A percentile compares a stretch with the other conserved stretches of the same genome.
These are phyloP conservation scores for Gouania willdenowi DNA, from an alignment of 2,797 vertebrate genomes.

Conservation along the genomic window DNA sequence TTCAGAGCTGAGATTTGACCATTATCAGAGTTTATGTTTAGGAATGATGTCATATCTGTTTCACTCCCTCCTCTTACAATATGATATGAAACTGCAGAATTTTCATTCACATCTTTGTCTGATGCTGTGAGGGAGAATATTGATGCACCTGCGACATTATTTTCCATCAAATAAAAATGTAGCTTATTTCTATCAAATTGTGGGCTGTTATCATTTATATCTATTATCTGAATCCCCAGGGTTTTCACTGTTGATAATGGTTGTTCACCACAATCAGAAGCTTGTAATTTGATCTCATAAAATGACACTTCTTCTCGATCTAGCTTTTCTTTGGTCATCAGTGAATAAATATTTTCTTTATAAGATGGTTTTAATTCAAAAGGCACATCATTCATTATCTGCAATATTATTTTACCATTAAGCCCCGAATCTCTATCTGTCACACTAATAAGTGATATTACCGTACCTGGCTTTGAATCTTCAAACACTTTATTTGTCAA, in stretches of 20 bases:
- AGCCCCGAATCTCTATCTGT: conserved; percentile 43
- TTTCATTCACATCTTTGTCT: conserved; percentile 53
- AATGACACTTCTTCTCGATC: conserved; percentile 68
- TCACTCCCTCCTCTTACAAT: conserved; percentile 19
- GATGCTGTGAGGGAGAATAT: conserved; percentile 57
- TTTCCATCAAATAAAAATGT: conserved; percentile 63
- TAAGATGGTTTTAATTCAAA: conserved; percentile 53
- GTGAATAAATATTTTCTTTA: conserved; percentile 56
- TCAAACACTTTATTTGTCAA: conserved; percentile 49
- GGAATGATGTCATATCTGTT: conserved; percentile 32
- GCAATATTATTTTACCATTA: conserved; percentile 38
- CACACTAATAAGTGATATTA: conserved; percentile 45
- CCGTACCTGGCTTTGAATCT: conserved; percentile 42
- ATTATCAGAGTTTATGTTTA: conserved; percentile 69
- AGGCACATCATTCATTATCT: conserved; percentile 13
- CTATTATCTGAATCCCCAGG: conserved; percentile 43
- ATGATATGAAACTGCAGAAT: conserved; percentile 51
- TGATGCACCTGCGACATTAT: conserved; percentile 55
- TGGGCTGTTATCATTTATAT: conserved; percentile 69
- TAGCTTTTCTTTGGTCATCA: conserved; percentile 35
- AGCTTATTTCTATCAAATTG: conserved; percentile 40
- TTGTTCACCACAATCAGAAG: conserved; percentile 73
- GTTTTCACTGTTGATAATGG: conserved; percentile 59
- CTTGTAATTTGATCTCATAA: conserved; percentile 75
- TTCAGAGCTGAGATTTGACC: conserved; percentile 76